Base-by-base conservation (phyloP, 2,888 invertebrate genomes). In the Acanthococcus lagerstroemiae region DNA sequence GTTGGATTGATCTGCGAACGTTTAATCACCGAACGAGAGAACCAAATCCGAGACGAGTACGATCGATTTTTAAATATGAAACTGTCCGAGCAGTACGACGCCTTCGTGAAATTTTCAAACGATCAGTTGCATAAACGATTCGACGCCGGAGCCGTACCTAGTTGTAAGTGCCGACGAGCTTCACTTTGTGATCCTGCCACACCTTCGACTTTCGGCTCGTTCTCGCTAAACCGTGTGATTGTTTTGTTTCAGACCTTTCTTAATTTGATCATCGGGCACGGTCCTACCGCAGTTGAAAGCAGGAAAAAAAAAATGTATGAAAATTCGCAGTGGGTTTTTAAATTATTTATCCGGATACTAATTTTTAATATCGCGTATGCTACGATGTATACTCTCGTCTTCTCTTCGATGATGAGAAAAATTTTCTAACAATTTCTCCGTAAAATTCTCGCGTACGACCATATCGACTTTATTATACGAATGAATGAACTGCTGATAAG, bases 61-160 rank as follows among this genome's bases (percentile, higher is more conserved):
- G 95, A 97, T 78, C 83, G 87, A 70, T 93, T 94, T 73, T 83
- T 99, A 74, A 89, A 87, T 76, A 84, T 84, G 76, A 96, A 96
- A 80, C 83, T 99, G 72, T 91, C 95, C 69, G 97, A 99, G 80
- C 96, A 97, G 79, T 97, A 97, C 76, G 96, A 97, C 78, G 92
- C 95, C 74, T 99, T 97, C 78, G 94, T 96, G 70, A 94, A 94
- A 80, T 97, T 97, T 80, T 96, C 96, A 73, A 88, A 92, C 73
- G 97, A 99, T 80, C 96, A 97, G 82, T 89, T 97, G 75, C 90
- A 90, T 76, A 87, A 83, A 78, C 83, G 71, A 68, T 73, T 73
- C 60, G 72, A 72, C 69, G 69, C 72, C 25, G 71, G 71, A 55
- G 71, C 71, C 55, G 70, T 72, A 57, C 73, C 73, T 66, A 72